Base-by-base conservation (phyloP, 2,797 vertebrate genomes). In the Trematomus bernacchii region DNA sequence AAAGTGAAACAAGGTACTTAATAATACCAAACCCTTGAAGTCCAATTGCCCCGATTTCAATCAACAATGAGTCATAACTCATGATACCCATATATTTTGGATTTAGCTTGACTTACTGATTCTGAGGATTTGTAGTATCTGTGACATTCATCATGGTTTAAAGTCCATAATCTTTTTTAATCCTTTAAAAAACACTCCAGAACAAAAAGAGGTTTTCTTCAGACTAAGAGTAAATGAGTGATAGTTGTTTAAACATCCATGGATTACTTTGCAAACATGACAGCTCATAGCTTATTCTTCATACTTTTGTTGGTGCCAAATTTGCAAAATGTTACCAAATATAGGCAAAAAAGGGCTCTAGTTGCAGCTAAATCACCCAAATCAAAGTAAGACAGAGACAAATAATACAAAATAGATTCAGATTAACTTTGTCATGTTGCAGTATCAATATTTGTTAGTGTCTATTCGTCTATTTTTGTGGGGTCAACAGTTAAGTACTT, bases 1-100 rank as follows among this genome's bases (percentile, higher is more conserved):
- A 73, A 58, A 78, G 58, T 6, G 15, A 40, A 62, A 63, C 53
- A 4, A 48, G 18, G 30, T 21, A 47, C 53, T 64, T 50, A 4
- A 23, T 37, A 10, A 37, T 21, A 15, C 21, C 15, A 61, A 72
- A 69, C 15, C 19, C 15, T 43, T 23, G 33, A 18, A n/a, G 23
- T 30, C 33, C 3, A 59, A 63, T 65, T 37, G 33, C 8, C 33
- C 6, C 33, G 33, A 15, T 47, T 6, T n/a, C n/a, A 3, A 52
- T 14, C 9, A 44, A n/a, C 6, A 11, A 16, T 27, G 2, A 66
- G 33, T 30, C 43, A 42, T 2, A 21, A 68, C 21, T 69, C 19
- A 46, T 42, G 44, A 63, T n/a, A 50, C 14, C 18, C 46, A 10
- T 73, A 66, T 43, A 65, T 66, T 55, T 37, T 6, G 2, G 55